Evolutionary conservation across 2,888 invertebrate species (phyloP).

Genomic region (Branchipolynoe longqiensis): DNA sequence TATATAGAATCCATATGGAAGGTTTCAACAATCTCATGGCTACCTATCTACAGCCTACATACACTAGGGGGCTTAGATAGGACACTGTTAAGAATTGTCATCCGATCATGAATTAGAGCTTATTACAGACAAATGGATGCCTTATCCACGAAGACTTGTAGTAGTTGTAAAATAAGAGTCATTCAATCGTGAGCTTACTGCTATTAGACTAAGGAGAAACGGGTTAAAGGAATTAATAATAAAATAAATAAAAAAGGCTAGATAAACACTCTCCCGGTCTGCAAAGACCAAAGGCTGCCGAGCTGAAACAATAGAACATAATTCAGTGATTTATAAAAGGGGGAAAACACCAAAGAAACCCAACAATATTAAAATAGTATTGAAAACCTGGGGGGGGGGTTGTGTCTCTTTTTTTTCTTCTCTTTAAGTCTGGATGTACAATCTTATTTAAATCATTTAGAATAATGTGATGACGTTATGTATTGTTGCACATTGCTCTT

Average conservation of each 20-base stretch:
- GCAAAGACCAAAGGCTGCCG: conserved; percentile 43
- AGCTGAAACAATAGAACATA: conserved; percentile 51
- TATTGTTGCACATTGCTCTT: not conserved
- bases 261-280: conserved; percentile 24
- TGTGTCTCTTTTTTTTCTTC: not conserved
- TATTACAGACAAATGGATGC: not conserved
- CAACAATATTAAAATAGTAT: conserved; percentile 9
- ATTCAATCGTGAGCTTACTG: not conserved
- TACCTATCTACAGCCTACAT: conserved; percentile 42
- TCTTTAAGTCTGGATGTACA: not conserved
- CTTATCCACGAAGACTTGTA: conserved; percentile 35
- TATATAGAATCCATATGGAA: not conserved
- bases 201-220: conserved; percentile 22
- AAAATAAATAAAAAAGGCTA: conserved; percentile 21
- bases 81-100: conserved; percentile 5
- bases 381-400: not conserved
- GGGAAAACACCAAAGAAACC: no score
- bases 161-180: not conserved
- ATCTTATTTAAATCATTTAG: no score
- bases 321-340: conserved; percentile 51
- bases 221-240: conserved; percentile 22
- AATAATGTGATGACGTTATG: not conserved
- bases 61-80: conserved; percentile 29
- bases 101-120: conserved; percentile 8
- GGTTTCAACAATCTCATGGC: not conserved